These are phyloP conservation scores for Turritopsis dohrnii DNA, from an alignment of 30 jellyfish, hydroid and myxozoan species.

Conservation along the genomic window DNA sequence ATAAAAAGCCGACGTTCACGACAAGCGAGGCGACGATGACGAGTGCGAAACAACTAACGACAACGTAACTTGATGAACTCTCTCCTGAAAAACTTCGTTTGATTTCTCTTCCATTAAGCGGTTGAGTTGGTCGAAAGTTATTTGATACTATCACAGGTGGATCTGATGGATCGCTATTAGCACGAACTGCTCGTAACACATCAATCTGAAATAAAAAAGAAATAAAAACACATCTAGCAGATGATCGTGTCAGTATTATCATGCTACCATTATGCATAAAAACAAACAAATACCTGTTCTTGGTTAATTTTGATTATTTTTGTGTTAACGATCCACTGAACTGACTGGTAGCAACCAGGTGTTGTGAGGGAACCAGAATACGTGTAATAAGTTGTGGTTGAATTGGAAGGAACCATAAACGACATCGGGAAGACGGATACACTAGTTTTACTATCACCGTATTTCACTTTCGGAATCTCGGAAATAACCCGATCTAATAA, in stretches of 20 bases:
- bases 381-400: neutral
- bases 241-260: neutral
- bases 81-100: neutral
- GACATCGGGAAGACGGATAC: neutral
- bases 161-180: neutral
- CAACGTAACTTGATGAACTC: neutral
- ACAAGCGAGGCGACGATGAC: neutral
- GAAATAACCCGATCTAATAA: neutral
- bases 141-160: neutral
- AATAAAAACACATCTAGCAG: too few relatives aligned
- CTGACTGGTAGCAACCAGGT: neutral
- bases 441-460: neutral
- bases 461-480: neutral
- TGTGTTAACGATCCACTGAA: neutral
- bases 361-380: neutral
- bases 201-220: neutral
- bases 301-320: neutral
- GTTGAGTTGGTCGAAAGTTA: neutral
- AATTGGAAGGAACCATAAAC: neutral
- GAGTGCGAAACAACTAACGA: neutral
- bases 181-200: neutral
- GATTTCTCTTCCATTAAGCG: neutral
- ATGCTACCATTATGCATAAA: neutral
- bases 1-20: neutral
- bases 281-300: neutral